These are phyloP conservation scores for Drosophila ohnishii DNA, from an alignment of 1,140 invertebrate species.

Conservation along the genomic window DNA sequence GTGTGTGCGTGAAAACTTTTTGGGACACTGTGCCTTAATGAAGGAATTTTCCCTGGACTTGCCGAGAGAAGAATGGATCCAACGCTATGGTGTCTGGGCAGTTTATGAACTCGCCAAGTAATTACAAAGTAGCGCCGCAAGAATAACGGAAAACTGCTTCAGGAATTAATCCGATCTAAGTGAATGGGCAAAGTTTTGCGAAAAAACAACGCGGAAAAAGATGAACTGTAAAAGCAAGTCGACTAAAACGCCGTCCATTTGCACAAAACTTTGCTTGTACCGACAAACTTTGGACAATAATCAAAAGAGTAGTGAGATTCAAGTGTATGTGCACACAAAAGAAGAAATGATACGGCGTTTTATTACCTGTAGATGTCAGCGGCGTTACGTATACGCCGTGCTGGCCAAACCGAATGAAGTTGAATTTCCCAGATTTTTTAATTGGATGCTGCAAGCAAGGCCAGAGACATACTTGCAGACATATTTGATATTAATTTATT, in stretches of 20 bases:
- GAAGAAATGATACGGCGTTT: too few species aligned
- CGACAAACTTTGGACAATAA: conserved; percentile 29
- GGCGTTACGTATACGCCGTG: conserved; percentile 16
- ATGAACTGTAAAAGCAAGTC: conserved; percentile 14
- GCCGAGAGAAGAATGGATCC: neutral
- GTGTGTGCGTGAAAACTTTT: conserved; percentile 22
- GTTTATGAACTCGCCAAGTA: conserved; percentile 60
- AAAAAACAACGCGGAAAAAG: conserved; percentile 17
- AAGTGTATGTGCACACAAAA: conserved; percentile 1
- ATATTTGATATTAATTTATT: neutral
- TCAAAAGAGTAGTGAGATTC: conserved; percentile 14
- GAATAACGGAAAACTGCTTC: conserved; percentile 27
- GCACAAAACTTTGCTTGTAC: conserved; percentile 11
- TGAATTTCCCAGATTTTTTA: neutral
- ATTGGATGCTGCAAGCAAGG: neutral
- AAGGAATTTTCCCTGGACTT: neutral
- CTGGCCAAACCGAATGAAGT: neutral
- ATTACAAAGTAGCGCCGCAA: conserved; percentile 58
- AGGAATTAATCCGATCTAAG: conserved; percentile 49
- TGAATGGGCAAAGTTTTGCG: conserved; percentile 67
- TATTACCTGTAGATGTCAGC: neutral
- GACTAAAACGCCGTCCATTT: conserved; percentile 10
- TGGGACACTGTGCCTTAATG: conserved; percentile 36
- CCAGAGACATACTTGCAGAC: neutral
- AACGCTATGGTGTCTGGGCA: neutral